These are phyloP conservation scores for Aix galericulata DNA, from an alignment of 2,113 vertebrate species.

Conservation along the genomic window DNA sequence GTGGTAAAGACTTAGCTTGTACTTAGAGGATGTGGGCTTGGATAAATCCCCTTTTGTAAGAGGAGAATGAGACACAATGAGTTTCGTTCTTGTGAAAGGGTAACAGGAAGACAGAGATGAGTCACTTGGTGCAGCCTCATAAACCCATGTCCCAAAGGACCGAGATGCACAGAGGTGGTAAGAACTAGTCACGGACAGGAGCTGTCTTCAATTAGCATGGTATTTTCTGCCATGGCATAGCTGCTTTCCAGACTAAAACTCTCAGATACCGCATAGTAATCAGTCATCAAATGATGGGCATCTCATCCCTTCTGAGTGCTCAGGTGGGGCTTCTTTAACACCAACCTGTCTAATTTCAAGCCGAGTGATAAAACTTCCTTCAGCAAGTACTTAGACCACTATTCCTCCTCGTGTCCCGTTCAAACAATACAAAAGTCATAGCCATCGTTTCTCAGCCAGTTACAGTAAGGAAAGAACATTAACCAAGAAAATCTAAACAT, in stretches of 20 bases:
- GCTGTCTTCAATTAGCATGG: not conserved
- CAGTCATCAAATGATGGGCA: not conserved
- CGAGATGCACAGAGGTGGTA: not conserved
- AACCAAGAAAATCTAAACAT: not conserved
- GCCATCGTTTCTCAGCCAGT: not conserved
- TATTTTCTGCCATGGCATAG: not conserved
- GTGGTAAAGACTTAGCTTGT: not conserved
- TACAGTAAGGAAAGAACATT: conserved; percentile 16
- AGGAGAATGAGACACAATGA: not conserved
- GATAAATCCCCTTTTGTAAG: not conserved
- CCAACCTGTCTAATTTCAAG: not conserved
- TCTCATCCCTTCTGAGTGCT: not conserved
- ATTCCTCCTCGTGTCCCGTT: not conserved
- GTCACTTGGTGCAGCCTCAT: not conserved
- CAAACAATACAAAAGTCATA: not conserved
- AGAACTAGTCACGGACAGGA: not conserved
- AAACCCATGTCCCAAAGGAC: not conserved
- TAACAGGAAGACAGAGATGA: not conserved
- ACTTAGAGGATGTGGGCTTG: not conserved
- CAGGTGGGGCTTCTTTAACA: not conserved
- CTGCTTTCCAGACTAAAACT: not conserved
- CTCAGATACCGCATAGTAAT: not conserved
- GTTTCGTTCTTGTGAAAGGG: not conserved
- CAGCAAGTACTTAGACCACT: not conserved
- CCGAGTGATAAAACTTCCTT: not conserved